Evolutionary conservation across 1,140 invertebrate genomes (phyloP), one percentile per base, ranked within the genome.

Genomic region (Goniozus legneri): DNA sequence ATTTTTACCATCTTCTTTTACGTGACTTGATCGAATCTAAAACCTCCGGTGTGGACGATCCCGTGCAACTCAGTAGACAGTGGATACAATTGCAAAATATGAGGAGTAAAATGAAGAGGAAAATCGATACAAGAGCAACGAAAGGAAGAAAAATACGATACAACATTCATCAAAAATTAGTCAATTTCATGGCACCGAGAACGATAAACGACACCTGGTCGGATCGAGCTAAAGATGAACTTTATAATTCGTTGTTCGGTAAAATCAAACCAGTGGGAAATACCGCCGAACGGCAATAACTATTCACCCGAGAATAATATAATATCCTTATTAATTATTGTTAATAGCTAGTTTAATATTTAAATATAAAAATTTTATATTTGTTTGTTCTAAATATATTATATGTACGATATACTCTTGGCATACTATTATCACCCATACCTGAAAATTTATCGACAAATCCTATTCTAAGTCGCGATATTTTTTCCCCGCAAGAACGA

Each of bases 1-100:
- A 98, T 71, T 98, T 97, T 69, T 98, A 98, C 77, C 92, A 97
- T 72, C 89, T 94, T 63, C 69, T 97, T 15, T 73, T 98, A 18
- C 77, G 92, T 48, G 93, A 97, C 66, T 75, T 97, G 12, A 95
- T 98, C 54, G 92, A 97, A 68, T 84, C 85, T 40, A 96, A 95
- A 77, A 87, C 90, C 6, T 78, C 83, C 16, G 85, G 89, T 59
- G 78, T 89, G 6, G 85, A 84, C 8, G 92, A 95, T 79, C 88
- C 92, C 42, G 80, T 86, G 50, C 83, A 89, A 60, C 71, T 91
- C 2, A 83, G 87, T 65, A 80, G 87, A 54, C 89, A 93, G 61
- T 96, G 90, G 86, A 82, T 95, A 33, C 85, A 95, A 59, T 77
- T 98, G 37, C 93, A 97, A 65, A 95, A 90, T 72, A 76, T 96